phyloP scores from a whole-genome alignment of 37 sponge, comb jelly and placozoan species.

The Aphrocallistes beatrix region DNA sequence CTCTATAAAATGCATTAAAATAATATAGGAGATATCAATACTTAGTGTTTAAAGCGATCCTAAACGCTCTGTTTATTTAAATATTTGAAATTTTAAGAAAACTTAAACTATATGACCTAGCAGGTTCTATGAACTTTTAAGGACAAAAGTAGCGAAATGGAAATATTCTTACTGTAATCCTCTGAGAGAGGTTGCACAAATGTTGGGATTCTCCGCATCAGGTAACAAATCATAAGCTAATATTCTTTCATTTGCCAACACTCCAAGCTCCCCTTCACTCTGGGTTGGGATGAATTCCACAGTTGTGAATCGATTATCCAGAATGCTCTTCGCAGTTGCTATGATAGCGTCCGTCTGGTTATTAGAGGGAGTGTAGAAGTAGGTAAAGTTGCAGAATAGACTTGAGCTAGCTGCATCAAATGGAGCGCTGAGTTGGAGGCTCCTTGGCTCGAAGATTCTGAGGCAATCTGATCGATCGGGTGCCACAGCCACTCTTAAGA shows the following conservation, averaged over 20 bases:
- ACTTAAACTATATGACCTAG: too few species aligned
- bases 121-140: too few species aligned
- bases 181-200: background rate
- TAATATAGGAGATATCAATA: background rate
- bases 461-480: background rate
- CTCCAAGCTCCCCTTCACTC: background rate
- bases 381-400: background rate
- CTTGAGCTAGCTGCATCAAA: background rate
- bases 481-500: background rate
- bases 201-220: background rate
- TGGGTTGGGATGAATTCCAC: background rate
- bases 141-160: too few species aligned
- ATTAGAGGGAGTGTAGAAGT: background rate
- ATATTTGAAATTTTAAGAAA: background rate
- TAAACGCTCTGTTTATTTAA: background rate
- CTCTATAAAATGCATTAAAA: background rate
- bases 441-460: background rate
- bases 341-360: background rate
- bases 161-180: background rate
- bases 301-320: background rate
- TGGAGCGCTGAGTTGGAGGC: background rate
- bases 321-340: background rate
- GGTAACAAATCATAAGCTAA: background rate
- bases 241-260: background rate
- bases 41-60: too few species aligned